Percentiles rank a stretch among this genome's conserved stretches.
Evolutionary conservation across 2,888 invertebrate genomes (phyloP).

Genomic region (Seira sanloemensis): DNA sequence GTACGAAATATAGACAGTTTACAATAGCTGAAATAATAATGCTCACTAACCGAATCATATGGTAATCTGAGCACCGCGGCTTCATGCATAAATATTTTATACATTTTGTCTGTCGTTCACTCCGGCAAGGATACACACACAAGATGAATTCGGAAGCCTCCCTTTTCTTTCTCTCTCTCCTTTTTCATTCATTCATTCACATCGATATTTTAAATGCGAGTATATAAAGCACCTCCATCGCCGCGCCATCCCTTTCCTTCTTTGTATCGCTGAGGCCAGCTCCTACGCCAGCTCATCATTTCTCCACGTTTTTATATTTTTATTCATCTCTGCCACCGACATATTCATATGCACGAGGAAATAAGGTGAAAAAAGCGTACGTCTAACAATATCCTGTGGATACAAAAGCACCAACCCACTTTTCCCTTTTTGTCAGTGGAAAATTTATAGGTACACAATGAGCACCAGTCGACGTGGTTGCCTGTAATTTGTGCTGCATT

Average conservation of each 20-base stretch:
- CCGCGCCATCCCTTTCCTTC: background rate
- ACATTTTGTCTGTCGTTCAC: constrained; percentile 37
- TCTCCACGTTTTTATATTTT: constrained; percentile 9
- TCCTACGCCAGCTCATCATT: background rate
- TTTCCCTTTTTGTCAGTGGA: background rate
- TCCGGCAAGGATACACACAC: background rate
- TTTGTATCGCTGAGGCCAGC: background rate
- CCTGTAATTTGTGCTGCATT: background rate
- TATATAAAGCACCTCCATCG: background rate
- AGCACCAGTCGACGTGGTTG: background rate
- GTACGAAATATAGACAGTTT: constrained; percentile 37
- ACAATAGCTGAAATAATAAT: constrained; percentile 62
- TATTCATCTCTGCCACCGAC: constrained; percentile 17
- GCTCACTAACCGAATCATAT: constrained; percentile 65
- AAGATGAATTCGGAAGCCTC: constrained; percentile 51
- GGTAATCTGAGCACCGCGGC: constrained; percentile 61
- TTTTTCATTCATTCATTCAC: constrained; percentile 27
- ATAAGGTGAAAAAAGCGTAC: background rate
- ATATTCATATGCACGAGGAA: too few relatives aligned
- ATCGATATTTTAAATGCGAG: constrained; percentile 46
- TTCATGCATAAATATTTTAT: constrained; percentile 62
- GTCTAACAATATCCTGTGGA: background rate
- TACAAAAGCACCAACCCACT: too few relatives aligned
- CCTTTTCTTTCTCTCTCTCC: background rate
- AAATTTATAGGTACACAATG: background rate